A percentile compares a stretch with the other conserved stretches of the same genome.
Evolutionary conservation across 2,113 vertebrate genomes (phyloP).

Genomic region (Limanda limanda): DNA sequence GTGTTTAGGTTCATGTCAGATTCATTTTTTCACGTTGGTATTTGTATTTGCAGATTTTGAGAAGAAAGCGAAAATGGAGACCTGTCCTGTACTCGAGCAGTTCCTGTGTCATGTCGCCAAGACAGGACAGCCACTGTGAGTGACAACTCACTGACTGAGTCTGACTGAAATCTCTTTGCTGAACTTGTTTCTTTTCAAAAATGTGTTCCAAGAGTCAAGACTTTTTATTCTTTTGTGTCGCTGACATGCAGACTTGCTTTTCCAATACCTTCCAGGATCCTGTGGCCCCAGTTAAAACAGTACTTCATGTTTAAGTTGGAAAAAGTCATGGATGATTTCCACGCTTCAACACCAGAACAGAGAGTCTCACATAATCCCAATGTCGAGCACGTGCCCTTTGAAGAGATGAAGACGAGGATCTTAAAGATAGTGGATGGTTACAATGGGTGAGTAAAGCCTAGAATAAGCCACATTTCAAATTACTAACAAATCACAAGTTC

Average conservation of each 20-base stretch:
- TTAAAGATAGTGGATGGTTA: conserved; percentile 97
- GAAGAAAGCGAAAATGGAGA: conserved; percentile 94
- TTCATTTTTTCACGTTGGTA: conserved; percentile 5
- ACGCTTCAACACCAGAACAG: conserved; percentile 90
- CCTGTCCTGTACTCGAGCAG: conserved; percentile 89
- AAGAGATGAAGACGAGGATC: conserved; percentile 96
- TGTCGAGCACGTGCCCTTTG: conserved; percentile 95
- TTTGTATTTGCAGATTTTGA: conserved; percentile 89
- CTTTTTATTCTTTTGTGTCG: background rate
- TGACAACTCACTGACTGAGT: conserved; percentile 42
- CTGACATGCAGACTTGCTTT: background rate
- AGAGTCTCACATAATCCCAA: conserved; percentile 91
- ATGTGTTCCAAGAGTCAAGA: background rate
- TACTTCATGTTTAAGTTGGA: conserved; percentile 99
- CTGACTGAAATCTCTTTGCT: background rate
- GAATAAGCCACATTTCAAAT: background rate
- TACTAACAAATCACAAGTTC: background rate
- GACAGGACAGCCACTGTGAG: conserved; percentile 96
- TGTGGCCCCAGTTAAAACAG: conserved; percentile 96
- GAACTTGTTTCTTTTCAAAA: background rate
- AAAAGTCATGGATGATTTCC: conserved; percentile 97
- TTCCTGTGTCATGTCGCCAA: conserved; percentile 96
- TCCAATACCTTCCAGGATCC: conserved; percentile 84
- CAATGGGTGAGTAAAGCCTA: conserved; percentile 88
- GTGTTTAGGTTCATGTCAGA: background rate